A percentile compares a stretch with the other conserved stretches of the same genome.
Conservation (phyloP, 1,140 invertebrate genomes). For the Agrypnia vestita region DNA sequence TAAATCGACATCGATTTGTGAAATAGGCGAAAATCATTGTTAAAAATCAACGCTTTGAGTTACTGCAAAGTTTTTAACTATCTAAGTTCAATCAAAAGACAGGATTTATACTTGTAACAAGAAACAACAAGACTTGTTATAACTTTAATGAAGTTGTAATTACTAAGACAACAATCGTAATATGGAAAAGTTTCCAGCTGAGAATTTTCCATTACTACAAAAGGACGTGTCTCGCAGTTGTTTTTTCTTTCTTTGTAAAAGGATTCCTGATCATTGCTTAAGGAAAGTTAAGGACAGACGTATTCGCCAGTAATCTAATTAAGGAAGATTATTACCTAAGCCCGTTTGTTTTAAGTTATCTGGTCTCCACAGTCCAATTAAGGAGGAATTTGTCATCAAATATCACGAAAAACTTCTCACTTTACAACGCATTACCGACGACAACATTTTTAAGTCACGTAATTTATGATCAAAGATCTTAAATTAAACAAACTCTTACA, state of each 20-base stretch:
- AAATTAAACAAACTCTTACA: too few relatives aligned
- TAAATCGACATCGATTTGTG: too few relatives aligned
- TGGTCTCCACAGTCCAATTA: background rate
- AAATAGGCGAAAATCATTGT: too few relatives aligned
- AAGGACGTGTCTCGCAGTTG: background rate
- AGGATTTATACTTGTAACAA: slow-evolving; percentile 3
- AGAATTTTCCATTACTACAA: slow-evolving; percentile 22
- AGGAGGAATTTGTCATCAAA: background rate
- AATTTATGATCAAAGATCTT: too few relatives aligned
- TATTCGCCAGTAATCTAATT: slow-evolving; percentile 12
- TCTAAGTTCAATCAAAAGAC: too few relatives aligned
- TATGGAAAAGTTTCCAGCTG: slow-evolving; percentile 22
- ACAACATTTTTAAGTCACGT: too few relatives aligned
- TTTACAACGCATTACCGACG: too few relatives aligned
- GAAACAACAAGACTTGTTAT: slow-evolving; percentile 33
- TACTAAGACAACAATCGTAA: slow-evolving; percentile 29
- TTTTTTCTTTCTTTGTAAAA: slow-evolving; percentile 9
- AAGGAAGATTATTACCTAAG: slow-evolving; percentile 11
- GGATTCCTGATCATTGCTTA: slow-evolving; percentile 22
- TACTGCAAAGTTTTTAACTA: too few relatives aligned
- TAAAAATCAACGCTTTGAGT: too few relatives aligned
- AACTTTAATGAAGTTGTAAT: slow-evolving; percentile 41
- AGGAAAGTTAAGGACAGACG: slow-evolving; percentile 18
- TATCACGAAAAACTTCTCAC: too few relatives aligned
- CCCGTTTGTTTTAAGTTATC: slow-evolving; percentile 11